Conservation (phyloP, 2,113 vertebrate species). For the Trogon melanurus region DNA sequence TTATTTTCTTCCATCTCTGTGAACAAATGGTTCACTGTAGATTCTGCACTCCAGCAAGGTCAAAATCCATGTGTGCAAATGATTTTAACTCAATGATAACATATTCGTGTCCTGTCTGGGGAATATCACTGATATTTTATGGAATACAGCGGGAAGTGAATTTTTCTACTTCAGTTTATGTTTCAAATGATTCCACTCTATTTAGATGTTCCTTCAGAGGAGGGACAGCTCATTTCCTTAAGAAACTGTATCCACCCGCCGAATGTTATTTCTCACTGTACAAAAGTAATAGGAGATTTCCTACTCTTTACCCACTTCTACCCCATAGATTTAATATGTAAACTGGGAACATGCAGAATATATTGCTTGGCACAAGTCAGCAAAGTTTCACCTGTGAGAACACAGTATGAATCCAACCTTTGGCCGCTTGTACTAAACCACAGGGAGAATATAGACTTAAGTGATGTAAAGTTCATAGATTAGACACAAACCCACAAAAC, state of each 20-base stretch:
- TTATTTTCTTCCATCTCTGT: constrained; percentile 13
- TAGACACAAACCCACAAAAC: constrained; percentile 40
- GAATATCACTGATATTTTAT: constrained; percentile 39
- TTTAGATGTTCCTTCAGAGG: constrained; percentile 55
- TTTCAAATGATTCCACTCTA: constrained; percentile 61
- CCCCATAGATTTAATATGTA: constrained; percentile 67
- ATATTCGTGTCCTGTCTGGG: background rate
- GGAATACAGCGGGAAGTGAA: constrained; percentile 26
- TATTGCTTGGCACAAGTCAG: constrained; percentile 70
- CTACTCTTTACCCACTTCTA: constrained; percentile 60
- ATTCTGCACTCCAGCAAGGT: background rate
- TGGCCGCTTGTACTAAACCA: constrained; percentile 54
- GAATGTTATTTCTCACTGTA: constrained; percentile 45
- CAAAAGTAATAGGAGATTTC: constrained; percentile 73
- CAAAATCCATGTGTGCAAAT: constrained; percentile 3
- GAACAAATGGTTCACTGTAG: constrained; percentile 38
- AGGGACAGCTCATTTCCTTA: constrained; percentile 70
- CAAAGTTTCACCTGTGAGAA: constrained; percentile 63
- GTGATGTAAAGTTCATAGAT: constrained; percentile 22
- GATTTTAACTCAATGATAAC: constrained; percentile 11
- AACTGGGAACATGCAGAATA: constrained; percentile 56
- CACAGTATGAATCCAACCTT: constrained; percentile 47
- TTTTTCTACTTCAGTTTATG: constrained; percentile 60
- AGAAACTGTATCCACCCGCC: constrained; percentile 55
- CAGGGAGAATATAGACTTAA: constrained; percentile 40